phyloP scores from a whole-genome alignment of 2,888 invertebrate species.

The Xylota sylvarum region DNA sequence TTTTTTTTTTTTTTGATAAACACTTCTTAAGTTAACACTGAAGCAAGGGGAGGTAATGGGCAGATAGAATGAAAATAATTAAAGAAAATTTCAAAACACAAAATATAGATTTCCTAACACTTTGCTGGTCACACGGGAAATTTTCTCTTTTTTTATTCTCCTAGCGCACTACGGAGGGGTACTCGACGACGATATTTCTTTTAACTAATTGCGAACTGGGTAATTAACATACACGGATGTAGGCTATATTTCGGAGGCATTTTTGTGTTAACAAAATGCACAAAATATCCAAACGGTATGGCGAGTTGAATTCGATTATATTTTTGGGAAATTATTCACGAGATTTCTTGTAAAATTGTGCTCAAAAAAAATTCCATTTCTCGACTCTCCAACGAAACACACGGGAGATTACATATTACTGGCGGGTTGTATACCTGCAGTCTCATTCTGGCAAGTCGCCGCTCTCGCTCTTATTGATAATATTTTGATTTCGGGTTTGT shows the following conservation, averaged over 20 bases:
- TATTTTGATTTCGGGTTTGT: conserved; percentile 63
- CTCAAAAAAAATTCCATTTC: conserved; percentile 56
- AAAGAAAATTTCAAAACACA: conserved; percentile 30
- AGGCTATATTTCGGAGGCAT: conserved; percentile 68
- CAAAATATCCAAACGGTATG: conserved; percentile 52
- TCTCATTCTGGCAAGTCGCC: conserved; percentile 63
- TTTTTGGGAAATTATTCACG: conserved; percentile 32
- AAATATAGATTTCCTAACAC: conserved; percentile 40
- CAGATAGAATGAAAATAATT: not conserved
- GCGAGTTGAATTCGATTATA: conserved; percentile 25
- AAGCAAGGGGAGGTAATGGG: not conserved
- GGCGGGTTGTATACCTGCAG: conserved; percentile 41
- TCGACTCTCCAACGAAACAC: conserved; percentile 65
- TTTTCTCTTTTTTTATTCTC: conserved; percentile 37
- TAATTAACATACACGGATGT: conserved; percentile 67
- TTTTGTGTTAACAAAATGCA: conserved; percentile 50
- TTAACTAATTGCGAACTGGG: conserved; percentile 68
- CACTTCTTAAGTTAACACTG: conserved; percentile 13
- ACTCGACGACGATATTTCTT: conserved; percentile 34
- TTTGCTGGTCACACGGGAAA: conserved; percentile 24
- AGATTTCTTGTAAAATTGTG: conserved; percentile 54
- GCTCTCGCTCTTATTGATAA: conserved; percentile 69
- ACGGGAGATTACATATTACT: conserved; percentile 70
- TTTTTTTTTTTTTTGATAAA: not conserved
- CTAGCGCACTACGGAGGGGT: conserved; percentile 28